Evolutionary conservation across 1,140 invertebrate genomes (phyloP).

Genomic region (Ctenoplectra terminalis): DNA sequence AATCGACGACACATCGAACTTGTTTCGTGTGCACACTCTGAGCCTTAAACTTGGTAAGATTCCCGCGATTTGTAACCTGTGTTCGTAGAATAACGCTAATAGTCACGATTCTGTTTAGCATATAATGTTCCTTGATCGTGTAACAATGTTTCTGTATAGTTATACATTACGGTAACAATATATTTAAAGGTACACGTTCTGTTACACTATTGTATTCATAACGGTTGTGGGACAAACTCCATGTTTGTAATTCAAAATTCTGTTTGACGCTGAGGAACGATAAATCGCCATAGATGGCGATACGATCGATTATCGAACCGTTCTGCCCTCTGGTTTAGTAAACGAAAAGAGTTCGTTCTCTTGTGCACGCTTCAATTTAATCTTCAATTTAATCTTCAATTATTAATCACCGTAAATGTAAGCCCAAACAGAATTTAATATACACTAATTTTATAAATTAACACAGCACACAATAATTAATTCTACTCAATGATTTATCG

Average conservation of each 20-base stretch:
- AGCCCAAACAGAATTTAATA: too few relatives aligned
- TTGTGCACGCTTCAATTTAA: too few relatives aligned
- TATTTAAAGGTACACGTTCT: neutral
- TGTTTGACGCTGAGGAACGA: neutral
- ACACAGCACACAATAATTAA: too few relatives aligned
- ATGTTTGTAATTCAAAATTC: constrained; percentile 41
- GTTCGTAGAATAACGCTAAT: neutral
- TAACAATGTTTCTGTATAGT: neutral
- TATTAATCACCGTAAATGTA: too few relatives aligned
- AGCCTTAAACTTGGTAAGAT: neutral
- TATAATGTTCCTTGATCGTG: neutral
- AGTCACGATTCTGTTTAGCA: neutral
- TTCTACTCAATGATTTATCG: too few relatives aligned
- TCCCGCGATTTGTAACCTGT: neutral
- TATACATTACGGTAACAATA: neutral
- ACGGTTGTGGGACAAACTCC: constrained; percentile 24
- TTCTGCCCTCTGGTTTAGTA: neutral
- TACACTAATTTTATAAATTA: too few relatives aligned
- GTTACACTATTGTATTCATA: constrained; percentile 1
- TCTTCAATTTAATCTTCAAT: too few relatives aligned
- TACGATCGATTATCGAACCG: neutral
- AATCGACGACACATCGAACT: neutral
- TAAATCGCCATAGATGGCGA: neutral
- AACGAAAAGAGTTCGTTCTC: too few relatives aligned
- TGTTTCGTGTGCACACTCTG: neutral